Percentiles rank a stretch among this genome's conserved stretches.
phyloP scores from a whole-genome alignment of 2,888 invertebrate species.

The Ashinkailepas kermadecensis region DNA sequence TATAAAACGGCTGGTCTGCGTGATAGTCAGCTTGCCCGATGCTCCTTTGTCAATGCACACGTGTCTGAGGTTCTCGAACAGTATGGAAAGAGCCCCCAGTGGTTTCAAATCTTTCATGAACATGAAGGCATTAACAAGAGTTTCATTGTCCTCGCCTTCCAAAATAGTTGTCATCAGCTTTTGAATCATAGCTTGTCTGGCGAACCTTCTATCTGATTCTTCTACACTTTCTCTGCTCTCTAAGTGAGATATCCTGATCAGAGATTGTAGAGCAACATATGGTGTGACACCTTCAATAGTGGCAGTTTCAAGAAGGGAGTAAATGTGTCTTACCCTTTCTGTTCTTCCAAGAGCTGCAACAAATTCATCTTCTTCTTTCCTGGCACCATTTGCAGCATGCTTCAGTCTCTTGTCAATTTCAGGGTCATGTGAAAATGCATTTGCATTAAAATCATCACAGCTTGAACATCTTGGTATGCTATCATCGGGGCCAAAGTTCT shows the following conservation, averaged over 20 bases:
- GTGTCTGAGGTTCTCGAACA: not conserved
- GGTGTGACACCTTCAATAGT: conserved; percentile 47
- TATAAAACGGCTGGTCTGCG: not conserved
- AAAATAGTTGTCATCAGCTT: conserved; percentile 47
- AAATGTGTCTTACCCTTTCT: conserved; percentile 40
- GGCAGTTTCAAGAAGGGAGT: conserved; percentile 44
- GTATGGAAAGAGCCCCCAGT: not conserved
- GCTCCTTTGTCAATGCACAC: not conserved
- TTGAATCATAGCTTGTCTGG: conserved; percentile 44
- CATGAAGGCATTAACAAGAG: conserved; percentile 44
- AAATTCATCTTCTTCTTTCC: conserved; percentile 33
- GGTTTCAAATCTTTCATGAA: conserved; percentile 35
- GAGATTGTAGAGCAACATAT: conserved; percentile 43
- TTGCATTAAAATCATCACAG: no score
- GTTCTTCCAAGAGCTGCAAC: conserved; percentile 40
- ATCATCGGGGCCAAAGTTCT: not conserved
- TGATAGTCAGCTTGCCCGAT: not conserved
- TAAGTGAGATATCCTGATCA: conserved; percentile 38
- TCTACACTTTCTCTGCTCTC: conserved; percentile 32
- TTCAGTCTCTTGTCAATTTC: not conserved
- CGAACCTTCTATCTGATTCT: conserved; percentile 43
- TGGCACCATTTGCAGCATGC: not conserved
- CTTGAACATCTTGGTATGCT: no score
- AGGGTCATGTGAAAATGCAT: no score
- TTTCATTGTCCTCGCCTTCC: conserved; percentile 41